Evolutionary conservation across 2,113 vertebrate species (phyloP), one percentile per base, ranked within the genome.

Genomic region (Penelope pileata): DNA sequence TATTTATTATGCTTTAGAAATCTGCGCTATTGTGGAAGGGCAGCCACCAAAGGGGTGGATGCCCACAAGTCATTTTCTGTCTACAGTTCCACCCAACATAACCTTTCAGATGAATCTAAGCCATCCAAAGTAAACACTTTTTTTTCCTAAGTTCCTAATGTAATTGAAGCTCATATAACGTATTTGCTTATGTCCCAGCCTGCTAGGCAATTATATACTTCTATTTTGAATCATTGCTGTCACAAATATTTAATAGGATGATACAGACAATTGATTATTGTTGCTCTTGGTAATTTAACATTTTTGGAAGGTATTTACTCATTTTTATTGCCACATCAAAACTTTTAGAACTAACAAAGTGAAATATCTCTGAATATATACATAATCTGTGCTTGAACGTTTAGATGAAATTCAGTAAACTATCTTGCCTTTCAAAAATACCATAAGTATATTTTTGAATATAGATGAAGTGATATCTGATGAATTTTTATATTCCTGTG

Each of bases 381-480:
- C 0, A 0, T 51, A 29, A 64, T 26, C 36, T 43, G 5, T 27
- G 36, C 34, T 78, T 27, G 40, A 23, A 36, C 24, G 70, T 16
- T 78, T n/a, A 18, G 16, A 10, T 34, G 9, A 76, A 83, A 91
- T 47, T 58, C 32, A 51, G 16, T 51, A 45, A 87, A 63, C 38
- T 62, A 43, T 4, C 50, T 77, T 86, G 9, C 7, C 17, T 75
- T 72, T 67, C 51, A 47, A 7, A 73, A 74, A 23, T 10, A 27
- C 12, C 64, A 19, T 11, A 42, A 16, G 0, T 23, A 13, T 14
- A 5, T 29, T 56, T 64, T 13, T 58, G 27, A 86, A 18, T 34
- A 29, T 11, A 29, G 43, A 27, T 64, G 54, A 66, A 69, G 30
- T 53, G 59, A 45, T 32, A 42, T 36, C 16, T 38, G 43, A 22